These are phyloP conservation scores for Danio choprae DNA, from an alignment of 2,797 vertebrate species.

Conservation along the genomic window DNA sequence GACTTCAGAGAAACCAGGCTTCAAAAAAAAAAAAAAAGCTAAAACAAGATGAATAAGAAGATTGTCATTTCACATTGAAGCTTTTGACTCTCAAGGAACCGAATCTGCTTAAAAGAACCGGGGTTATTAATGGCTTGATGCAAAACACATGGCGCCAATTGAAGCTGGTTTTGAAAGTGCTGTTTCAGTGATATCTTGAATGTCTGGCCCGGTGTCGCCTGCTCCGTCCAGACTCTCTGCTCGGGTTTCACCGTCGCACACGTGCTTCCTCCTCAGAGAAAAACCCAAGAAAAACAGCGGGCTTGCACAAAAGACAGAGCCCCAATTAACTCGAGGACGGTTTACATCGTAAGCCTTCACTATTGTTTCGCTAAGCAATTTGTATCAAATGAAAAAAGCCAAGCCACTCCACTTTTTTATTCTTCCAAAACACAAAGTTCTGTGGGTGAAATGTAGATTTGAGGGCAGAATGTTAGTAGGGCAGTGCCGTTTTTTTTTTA, in stretches of 20 bases:
- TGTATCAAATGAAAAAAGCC: constrained; percentile 60
- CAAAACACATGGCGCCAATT: constrained; percentile 58
- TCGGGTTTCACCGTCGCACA: constrained; percentile 62
- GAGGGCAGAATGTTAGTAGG: constrained; percentile 29
- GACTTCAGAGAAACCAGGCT: too few species aligned
- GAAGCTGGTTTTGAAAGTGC: constrained; percentile 42
- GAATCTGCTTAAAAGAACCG: constrained; percentile 2
- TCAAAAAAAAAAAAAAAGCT: background rate
- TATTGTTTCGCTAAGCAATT: constrained; percentile 61
- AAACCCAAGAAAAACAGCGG: constrained; percentile 58
- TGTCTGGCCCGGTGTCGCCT: constrained; percentile 43
- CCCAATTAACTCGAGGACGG: constrained; percentile 51
- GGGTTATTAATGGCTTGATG: constrained; percentile 43
- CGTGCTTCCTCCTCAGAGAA: constrained; percentile 57
- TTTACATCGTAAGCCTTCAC: constrained; percentile 42
- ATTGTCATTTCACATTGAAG: constrained; percentile 6
- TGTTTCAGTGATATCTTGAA: constrained; percentile 35
- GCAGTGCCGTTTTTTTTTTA: constrained; percentile 16
- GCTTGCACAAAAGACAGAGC: constrained; percentile 50
- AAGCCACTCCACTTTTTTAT: constrained; percentile 39
- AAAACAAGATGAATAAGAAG: constrained; percentile 6
- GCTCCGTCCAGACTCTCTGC: constrained; percentile 52
- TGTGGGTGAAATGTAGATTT: constrained; percentile 45
- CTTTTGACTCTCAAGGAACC: constrained; percentile 25
- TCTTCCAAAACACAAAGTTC: constrained; percentile 47